Base-by-base conservation (phyloP, 1,140 invertebrate species). In the Ladona fulva region DNA sequence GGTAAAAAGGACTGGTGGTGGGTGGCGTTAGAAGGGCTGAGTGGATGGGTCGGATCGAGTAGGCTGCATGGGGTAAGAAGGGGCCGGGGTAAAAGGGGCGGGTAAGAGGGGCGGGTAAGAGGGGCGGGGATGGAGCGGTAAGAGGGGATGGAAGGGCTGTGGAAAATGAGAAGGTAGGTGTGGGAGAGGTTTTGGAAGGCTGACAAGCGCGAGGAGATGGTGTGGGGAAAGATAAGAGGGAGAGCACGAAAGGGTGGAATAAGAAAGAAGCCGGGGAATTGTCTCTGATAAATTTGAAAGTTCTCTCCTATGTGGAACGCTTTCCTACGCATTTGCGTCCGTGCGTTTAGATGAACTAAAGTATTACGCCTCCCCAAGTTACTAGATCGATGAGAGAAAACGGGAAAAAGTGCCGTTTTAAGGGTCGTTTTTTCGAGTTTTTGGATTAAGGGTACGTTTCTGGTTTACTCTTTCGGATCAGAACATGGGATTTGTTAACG, bases 31-130 rank as follows among this genome's bases (percentile, higher is more conserved):
- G 29, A 80, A 66, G 14, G 12, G 52, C n/a, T 22, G 52, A 22
- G 52, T 66, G 52, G 52, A 19, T 66, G 5, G 80, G 78, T 74
- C 82, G 82, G 79, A n/a, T n/a, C n/a, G n/a, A n/a, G n/a, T n/a
- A n/a, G n/a, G n/a, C n/a, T n/a, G n/a, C n/a, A n/a, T n/a, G n/a
- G n/a, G n/a, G n/a, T n/a, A n/a, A n/a, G n/a, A n/a, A n/a, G n/a
- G n/a, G n/a, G n/a, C n/a, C n/a, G 73, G 80, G 81, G 1, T 19
- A 52, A 19, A 52, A 52, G 44, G 44, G 44, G 44, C 10, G 44
- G 19, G 44, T n/a, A n/a, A n/a, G n/a, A n/a, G n/a, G n/a, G n/a
- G n/a, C n/a, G n/a, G n/a, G n/a, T n/a, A n/a, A 52, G 44, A 52
- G 44, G 19, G 44, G 19, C 10, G 19, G 44, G 19, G 44, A 52